phyloP scores from a whole-genome alignment of 1,140 invertebrate genomes.

The Melipona quadrifasciata region DNA sequence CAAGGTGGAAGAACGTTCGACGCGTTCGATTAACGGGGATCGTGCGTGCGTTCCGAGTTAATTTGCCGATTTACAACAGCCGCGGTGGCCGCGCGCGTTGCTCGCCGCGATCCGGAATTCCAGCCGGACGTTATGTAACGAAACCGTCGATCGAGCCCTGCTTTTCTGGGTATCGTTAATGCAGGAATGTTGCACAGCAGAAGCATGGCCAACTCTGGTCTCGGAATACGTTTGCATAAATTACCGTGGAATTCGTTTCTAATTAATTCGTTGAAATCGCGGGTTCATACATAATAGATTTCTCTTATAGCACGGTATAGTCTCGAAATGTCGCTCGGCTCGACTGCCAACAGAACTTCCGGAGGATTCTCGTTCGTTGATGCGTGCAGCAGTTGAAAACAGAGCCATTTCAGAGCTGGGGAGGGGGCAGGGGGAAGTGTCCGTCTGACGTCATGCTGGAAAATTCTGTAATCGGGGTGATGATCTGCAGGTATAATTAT shows the following conservation, averaged over 20 bases:
- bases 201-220: slow-evolving; percentile 18
- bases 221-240: slow-evolving; percentile 32
- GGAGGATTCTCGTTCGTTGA: neutral
- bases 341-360: neutral
- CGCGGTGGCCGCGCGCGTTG: neutral
- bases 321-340: neutral
- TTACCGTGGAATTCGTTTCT: slow-evolving; percentile 38
- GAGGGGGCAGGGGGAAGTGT: neutral
- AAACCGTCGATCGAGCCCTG: slow-evolving; percentile 19
- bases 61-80: neutral
- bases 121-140: slow-evolving; percentile 31
- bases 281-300: neutral
- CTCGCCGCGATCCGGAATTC: slow-evolving; percentile 32
- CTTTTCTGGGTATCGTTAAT: slow-evolving; percentile 43
- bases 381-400: neutral
- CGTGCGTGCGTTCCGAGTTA: neutral
- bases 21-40: neutral
- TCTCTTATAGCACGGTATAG: neutral
- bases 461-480: neutral
- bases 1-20: neutral
- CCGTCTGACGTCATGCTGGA: neutral
- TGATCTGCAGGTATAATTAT: slow-evolving; percentile 1
- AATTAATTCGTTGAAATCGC: slow-evolving; percentile 31
- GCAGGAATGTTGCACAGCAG: slow-evolving; percentile 34
- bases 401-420: no score